These are phyloP conservation scores for Drosophila bocqueti DNA, from an alignment of 1,140 invertebrate genomes.

Conservation along the genomic window DNA sequence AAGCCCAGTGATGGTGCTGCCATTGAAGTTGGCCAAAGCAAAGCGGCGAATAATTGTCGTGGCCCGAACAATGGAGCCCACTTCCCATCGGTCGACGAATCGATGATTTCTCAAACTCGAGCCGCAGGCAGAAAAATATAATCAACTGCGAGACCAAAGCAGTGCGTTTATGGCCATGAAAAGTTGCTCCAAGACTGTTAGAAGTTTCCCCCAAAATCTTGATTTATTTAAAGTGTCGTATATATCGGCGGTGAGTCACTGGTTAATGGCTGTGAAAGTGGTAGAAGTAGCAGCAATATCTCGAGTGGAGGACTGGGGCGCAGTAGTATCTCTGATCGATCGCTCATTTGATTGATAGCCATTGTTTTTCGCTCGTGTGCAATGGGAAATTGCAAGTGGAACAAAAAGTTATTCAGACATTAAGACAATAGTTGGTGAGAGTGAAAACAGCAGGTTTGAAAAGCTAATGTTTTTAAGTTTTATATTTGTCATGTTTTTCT, in stretches of 20 bases:
- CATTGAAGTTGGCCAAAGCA: constrained; percentile 51
- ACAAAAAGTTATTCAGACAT: constrained; percentile 32
- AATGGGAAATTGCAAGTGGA: constrained; percentile 38
- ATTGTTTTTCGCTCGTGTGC: constrained; percentile 17
- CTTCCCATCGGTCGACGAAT: constrained; percentile 27
- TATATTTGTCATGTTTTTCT: not conserved
- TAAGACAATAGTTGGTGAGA: constrained; percentile 32
- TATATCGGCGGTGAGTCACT: constrained; percentile 38
- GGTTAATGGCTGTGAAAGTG: constrained; percentile 50
- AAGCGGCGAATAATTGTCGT: constrained; percentile 46
- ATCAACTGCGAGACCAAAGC: constrained; percentile 4
- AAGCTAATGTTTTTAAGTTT: not conserved
- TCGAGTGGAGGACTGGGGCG: not conserved
- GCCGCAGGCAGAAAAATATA: constrained; percentile 10
- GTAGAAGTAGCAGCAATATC: constrained; percentile 11
- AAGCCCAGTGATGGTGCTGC: constrained; percentile 17
- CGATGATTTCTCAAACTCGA: constrained; percentile 16
- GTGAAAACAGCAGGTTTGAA: constrained; percentile 12
- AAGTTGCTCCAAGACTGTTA: not conserved
- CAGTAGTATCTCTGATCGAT: constrained; percentile 41
- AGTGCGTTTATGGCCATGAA: constrained; percentile 25
- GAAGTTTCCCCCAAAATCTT: constrained; percentile 4
- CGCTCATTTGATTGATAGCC: constrained; percentile 41
- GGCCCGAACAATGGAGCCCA: constrained; percentile 29
- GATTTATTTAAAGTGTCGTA: constrained; percentile 14